Base-by-base conservation (phyloP, 1,140 invertebrate species). In the Drosophila guanche region DNA sequence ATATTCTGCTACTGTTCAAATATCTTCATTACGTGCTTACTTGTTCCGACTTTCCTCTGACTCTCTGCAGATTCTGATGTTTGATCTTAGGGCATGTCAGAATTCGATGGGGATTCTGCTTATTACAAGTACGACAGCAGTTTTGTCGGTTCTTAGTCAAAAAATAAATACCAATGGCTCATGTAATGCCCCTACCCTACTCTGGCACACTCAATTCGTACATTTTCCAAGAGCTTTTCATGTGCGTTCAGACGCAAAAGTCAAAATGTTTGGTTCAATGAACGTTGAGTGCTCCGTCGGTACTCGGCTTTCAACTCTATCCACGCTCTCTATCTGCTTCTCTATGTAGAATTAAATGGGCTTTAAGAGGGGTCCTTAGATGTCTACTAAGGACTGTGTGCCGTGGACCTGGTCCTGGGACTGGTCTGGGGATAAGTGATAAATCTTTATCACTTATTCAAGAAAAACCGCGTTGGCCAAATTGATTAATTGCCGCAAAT, bases 401-500 rank as follows among this genome's bases (percentile, higher is more conserved):
- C 37, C 16, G 50, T 8, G 29, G 29, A 29, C n/a, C n/a, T n/a
- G n/a, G n/a, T 3, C 1, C 3, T 10, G 33, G 33, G 10, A 16
- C 7, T 46, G 55, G 41, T 14, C 46, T 58, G 45, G 63, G 55
- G 41, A 10, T 68, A 52, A 78, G 78, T 88, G 81, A 86, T 86
- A 86, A 86, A 86, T 86, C 78, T 83, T 75, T 79, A 86, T 88
- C 83, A 88, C 83, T 86, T 86, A 71, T 85, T 86, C 57, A 58
- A 20, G 41, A 55, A 60, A 78, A 81, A 70, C 69, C 63, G 83
- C 65, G 63, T 48, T 48, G 45, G 50, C 71, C 62, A 86, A 85
- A 78, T 86, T 86, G 83, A 86, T 86, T 86, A 88, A 86, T 86
- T 86, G 84, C 83, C 59, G 62, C 69, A 86, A 86, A 86, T 86